Conservation (phyloP, 2,888 invertebrate species). For the Lasioglossum lativentre region DNA sequence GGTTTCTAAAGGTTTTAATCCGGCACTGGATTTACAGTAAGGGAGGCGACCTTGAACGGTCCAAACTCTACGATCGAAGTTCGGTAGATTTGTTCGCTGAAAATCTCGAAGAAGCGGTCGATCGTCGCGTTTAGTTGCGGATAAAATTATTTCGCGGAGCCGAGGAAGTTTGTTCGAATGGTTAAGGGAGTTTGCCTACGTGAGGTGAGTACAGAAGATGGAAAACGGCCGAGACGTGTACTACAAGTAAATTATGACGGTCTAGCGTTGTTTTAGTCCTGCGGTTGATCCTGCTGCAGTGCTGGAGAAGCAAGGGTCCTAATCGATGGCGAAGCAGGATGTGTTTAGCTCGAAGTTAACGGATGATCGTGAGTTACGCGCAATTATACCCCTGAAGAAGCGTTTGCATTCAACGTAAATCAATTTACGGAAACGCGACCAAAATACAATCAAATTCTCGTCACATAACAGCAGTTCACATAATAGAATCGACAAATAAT, state of each 20-base stretch:
- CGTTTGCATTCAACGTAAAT: neutral
- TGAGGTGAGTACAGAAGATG: conserved; percentile 38
- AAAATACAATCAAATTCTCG: too few species aligned
- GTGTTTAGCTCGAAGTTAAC: conserved; percentile 56
- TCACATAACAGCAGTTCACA: neutral
- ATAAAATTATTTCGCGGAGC: conserved; percentile 18
- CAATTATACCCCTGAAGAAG: conserved; percentile 21
- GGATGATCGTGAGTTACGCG: conserved; percentile 22
- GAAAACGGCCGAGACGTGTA: conserved; percentile 45
- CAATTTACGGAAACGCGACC: neutral
- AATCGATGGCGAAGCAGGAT: conserved; percentile 55
- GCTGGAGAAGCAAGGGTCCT: conserved; percentile 32
- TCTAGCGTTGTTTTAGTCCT: conserved; percentile 42
- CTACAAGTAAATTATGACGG: conserved; percentile 62
- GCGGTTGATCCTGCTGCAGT: conserved; percentile 36
- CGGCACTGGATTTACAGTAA: neutral
- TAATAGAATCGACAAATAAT: neutral
- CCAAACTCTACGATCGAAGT: neutral
- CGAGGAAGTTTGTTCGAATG: conserved; percentile 35
- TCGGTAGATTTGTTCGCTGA: neutral
- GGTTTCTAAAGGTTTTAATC: too few species aligned
- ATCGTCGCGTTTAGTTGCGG: conserved; percentile 4
- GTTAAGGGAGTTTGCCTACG: conserved; percentile 56
- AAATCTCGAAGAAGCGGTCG: neutral
- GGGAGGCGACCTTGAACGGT: neutral